phyloP scores from a whole-genome alignment of 2,797 vertebrate genomes.

The Forpus xanthops region DNA sequence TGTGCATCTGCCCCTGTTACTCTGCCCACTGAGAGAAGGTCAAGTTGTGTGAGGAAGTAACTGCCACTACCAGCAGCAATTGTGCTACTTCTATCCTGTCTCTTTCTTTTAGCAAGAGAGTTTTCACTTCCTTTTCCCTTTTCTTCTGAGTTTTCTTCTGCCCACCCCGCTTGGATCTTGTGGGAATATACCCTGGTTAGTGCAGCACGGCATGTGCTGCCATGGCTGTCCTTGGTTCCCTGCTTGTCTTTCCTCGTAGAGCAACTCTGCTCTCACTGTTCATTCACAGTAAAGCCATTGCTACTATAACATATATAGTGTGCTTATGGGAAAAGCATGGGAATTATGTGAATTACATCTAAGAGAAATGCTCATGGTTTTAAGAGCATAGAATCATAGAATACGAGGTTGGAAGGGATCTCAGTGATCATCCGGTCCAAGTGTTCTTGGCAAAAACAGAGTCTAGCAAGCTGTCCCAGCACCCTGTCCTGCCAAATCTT shows the following conservation, averaged over 20 bases:
- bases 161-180: neutral
- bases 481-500: neutral
- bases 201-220: neutral
- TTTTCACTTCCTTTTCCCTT: fast-evolving
- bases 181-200: neutral
- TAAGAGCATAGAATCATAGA: neutral
- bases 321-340: neutral
- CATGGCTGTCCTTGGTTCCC: neutral
- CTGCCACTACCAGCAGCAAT: neutral
- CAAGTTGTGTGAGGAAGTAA: fast-evolving
- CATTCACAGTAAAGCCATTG: neutral
- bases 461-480: neutral
- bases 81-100: neutral
- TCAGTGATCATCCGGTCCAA: neutral
- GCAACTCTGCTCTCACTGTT: neutral
- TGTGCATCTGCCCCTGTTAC: neutral
- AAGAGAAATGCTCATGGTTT: neutral
- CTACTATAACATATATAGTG: neutral
- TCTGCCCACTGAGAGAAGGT: neutral
- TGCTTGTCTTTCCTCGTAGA: neutral
- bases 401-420: neutral
- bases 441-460: neutral
- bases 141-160: neutral
- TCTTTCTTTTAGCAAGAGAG: neutral
- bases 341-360: neutral